A percentile compares a stretch with the other conserved stretches of the same genome.
These are phyloP conservation scores for Lepidocyrtinus sp. DNA, from an alignment of 2,888 invertebrate species.

Conservation along the genomic window DNA sequence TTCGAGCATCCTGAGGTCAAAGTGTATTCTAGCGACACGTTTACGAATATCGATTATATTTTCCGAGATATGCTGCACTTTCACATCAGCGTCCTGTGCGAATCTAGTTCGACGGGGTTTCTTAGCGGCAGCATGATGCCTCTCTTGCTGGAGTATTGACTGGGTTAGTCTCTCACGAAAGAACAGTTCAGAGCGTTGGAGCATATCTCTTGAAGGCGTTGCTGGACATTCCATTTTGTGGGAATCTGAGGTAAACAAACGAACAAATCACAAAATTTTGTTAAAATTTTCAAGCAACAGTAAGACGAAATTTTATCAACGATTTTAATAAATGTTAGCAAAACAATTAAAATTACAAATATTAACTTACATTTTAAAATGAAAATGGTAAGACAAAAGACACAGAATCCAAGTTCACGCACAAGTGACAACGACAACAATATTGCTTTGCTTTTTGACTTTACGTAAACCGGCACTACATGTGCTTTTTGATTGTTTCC, in stretches of 20 bases:
- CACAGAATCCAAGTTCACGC: not conserved
- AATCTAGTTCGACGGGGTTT: conserved; percentile 34
- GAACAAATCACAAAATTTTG: not conserved
- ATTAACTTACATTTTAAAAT: not conserved
- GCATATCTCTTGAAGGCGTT: conserved; percentile 23
- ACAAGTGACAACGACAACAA: too few species aligned
- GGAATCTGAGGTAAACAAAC: conserved; percentile 1
- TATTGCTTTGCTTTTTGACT: too few species aligned
- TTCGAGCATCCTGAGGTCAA: conserved; percentile 34
- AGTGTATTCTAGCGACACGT: conserved; percentile 28
- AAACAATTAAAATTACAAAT: not conserved
- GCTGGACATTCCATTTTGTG: conserved; percentile 30
- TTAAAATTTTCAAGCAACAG: not conserved
- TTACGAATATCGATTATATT: conserved; percentile 23
- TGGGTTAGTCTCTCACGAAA: conserved; percentile 21
- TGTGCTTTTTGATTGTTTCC: too few species aligned
- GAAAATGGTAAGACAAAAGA: not conserved
- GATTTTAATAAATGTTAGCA: not conserved
- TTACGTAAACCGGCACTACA: too few species aligned
- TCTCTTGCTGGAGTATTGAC: conserved; percentile 43
- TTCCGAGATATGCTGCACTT: conserved; percentile 18
- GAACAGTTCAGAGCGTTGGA: conserved; percentile 17
- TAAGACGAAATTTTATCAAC: not conserved
- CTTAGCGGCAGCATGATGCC: conserved; percentile 43
- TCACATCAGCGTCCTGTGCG: conserved; percentile 35